Evolutionary conservation across 2,888 invertebrate genomes (phyloP), one percentile per base, ranked within the genome.

Genomic region (Rhodophaea formosa): DNA sequence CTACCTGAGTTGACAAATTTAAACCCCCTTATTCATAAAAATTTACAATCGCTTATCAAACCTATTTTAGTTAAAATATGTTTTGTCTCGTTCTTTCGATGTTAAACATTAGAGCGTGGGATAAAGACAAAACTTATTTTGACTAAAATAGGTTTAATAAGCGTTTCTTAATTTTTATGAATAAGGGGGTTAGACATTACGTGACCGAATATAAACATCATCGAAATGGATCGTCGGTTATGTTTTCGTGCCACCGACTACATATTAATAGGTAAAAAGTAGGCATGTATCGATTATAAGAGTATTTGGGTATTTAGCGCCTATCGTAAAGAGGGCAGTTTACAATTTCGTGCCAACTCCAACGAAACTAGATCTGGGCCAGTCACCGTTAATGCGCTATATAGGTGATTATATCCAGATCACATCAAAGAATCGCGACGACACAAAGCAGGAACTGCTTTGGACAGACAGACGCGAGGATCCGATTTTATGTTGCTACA

Each of bases 301-400:
- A 67, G 67, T 74, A 73, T 79, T 79, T 77, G 75, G 77, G 76
- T 82, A 80, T 86, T 84, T 77, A 80, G 77, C 79, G 74, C 71
- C 75, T 78, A 79, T 82, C 78, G 83, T 84, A 91, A 90, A 84
- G 89, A 88, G 89, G 88, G 81, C 88, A 91, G 90, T 91, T 90
- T 91, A 91, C 87, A 87, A 81, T 87, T 83, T 77, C 85, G 88
- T 89, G 90, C 90, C 90, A 90, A 90, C 82, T 82, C 84, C 79
- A 78, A 79, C 78, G 70, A 80, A 87, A 84, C 81, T 82, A 84
- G 86, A 89, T 82, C 86, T 88, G 81, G 88, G 84, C 71, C 88
- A 85, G 87, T 86, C 86, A 82, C 80, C 83, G 82, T 84, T 82
- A 82, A 85, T 82, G 80, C 72, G 80, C 76, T 81, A 80, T 83